Conservation (phyloP, 1,140 invertebrate species). For the Epicauta chinensis region DNA sequence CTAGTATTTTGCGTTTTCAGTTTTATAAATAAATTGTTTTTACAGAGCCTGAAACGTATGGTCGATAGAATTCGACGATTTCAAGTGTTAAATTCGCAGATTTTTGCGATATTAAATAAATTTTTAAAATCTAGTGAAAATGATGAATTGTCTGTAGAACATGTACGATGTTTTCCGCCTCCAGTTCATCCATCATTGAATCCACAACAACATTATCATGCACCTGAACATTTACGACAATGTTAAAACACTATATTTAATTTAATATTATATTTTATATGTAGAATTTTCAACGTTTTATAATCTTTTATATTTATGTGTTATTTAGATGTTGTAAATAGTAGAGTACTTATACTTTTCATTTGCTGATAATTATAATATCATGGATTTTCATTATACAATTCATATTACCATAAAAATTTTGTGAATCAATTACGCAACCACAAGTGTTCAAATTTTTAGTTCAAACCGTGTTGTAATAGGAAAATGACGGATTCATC, state of each 20-base stretch:
- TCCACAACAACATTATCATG: constrained; percentile 53
- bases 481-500: too few species aligned
- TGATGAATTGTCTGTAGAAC: constrained; percentile 85
- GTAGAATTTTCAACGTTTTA: constrained; percentile 18
- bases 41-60: constrained; percentile 90
- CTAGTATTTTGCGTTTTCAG: constrained; percentile 5
- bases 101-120: constrained; percentile 95
- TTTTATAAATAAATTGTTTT: constrained; percentile 26
- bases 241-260: constrained; percentile 9
- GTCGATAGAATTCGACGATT: constrained; percentile 95
- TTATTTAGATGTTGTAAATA: too few species aligned
- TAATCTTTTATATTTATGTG: constrained; percentile 17
- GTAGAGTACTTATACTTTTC: too few species aligned
- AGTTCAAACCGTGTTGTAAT: too few species aligned
- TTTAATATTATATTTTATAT: background rate
- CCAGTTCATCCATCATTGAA: constrained; percentile 74
- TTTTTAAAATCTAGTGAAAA: constrained; percentile 83
- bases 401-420: too few species aligned
- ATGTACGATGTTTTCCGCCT: constrained; percentile 94
- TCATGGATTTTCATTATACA: too few species aligned
- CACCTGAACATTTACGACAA: constrained; percentile 53
- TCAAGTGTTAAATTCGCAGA: constrained; percentile 97
- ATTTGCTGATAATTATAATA: too few species aligned
- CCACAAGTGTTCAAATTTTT: too few species aligned
- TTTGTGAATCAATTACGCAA: too few species aligned